Evolutionary conservation across 2,113 vertebrate species (phyloP).

Genomic region (Redunca redunca): DNA sequence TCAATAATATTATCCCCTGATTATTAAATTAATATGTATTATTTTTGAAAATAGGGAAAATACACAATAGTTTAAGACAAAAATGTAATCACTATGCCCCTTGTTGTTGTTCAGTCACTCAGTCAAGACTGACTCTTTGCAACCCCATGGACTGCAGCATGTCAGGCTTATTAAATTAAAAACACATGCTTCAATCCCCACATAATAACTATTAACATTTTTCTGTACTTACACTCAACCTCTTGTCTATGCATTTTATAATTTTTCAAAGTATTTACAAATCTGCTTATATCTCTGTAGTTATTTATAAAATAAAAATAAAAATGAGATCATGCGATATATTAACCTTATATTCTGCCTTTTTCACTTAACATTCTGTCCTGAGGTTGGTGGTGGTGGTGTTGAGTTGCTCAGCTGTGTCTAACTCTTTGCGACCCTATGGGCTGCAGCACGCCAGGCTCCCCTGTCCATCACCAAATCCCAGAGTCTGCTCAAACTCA

Average conservation of each 20-base stretch:
- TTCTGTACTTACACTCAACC: neutral
- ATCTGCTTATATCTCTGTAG: neutral
- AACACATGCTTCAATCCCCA: neutral
- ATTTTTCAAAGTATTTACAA: neutral
- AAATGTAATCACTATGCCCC: neutral
- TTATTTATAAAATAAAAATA: neutral
- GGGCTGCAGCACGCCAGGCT: neutral
- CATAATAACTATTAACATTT: neutral
- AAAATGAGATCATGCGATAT: neutral
- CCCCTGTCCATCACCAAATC: neutral
- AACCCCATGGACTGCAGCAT: neutral
- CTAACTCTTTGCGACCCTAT: neutral
- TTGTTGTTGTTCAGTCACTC: neutral
- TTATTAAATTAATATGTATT: neutral
- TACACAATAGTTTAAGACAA: neutral
- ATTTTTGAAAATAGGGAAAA: constrained; percentile 12
- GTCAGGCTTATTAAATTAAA: neutral
- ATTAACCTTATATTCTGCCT: neutral
- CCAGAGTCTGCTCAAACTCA: neutral
- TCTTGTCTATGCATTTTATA: neutral
- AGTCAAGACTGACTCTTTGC: neutral
- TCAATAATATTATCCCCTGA: neutral
- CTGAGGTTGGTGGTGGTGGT: neutral
- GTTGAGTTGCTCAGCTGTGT: neutral
- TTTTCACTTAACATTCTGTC: neutral